A percentile compares a stretch with the other conserved stretches of the same genome.
phyloP scores from a whole-genome alignment of 2,797 vertebrate genomes.

The Arnoldichthys spilopterus region DNA sequence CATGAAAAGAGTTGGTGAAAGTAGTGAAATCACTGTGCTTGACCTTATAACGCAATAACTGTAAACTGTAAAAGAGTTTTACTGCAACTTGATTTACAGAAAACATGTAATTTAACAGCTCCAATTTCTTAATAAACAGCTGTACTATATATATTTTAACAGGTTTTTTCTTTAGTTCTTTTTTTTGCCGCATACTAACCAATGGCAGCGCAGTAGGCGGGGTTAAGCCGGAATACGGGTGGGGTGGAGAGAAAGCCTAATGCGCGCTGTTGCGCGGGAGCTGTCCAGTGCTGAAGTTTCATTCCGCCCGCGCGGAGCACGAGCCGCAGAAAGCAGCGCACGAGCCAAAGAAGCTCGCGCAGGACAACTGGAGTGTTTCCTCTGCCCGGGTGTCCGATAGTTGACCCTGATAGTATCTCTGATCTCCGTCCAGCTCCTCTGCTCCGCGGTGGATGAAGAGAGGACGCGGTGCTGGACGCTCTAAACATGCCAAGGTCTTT shows the following conservation, averaged over 20 bases:
- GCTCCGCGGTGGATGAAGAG: constrained; percentile 60
- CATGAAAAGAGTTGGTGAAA: too few species aligned
- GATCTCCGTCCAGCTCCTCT: constrained; percentile 52
- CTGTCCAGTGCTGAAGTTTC: constrained; percentile 87
- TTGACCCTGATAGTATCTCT: constrained; percentile 45
- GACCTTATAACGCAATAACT: too few species aligned
- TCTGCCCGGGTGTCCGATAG: constrained; percentile 53
- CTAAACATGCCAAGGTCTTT: constrained; percentile 96
- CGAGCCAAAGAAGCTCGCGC: constrained; percentile 35
- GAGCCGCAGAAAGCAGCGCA: constrained; percentile 30
- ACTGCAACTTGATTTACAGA: too few species aligned
- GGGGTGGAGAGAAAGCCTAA: not conserved
- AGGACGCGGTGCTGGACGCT: constrained; percentile 73
- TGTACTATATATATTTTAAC: too few species aligned
- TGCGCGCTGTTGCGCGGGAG: constrained; percentile 64
- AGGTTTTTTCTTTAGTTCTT: not conserved
- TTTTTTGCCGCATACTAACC: not conserved
- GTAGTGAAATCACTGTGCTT: too few species aligned
- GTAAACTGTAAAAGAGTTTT: too few species aligned
- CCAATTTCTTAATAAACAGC: too few species aligned
- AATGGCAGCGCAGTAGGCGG: constrained; percentile 4
- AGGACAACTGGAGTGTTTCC: constrained; percentile 47
- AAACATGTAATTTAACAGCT: too few species aligned
- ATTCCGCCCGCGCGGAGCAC: constrained; percentile 61
- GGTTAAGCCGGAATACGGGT: not conserved